Evolutionary conservation across 1,140 invertebrate species (phyloP).

Genomic region (Drosophila equinoxialis): DNA sequence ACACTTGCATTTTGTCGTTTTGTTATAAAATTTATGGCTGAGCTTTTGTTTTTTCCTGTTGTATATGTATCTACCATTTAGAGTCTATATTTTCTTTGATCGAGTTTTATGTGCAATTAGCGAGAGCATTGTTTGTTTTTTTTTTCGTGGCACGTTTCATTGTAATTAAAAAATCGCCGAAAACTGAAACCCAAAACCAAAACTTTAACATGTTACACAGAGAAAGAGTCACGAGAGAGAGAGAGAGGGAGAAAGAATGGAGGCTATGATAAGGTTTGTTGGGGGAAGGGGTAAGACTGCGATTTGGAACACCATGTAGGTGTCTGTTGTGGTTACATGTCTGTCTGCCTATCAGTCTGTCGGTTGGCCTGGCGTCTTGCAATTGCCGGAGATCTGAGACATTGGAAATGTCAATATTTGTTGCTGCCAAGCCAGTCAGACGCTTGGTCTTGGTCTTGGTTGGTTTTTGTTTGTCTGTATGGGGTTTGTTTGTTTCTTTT

Average conservation of each 20-base stretch:
- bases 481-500: constrained; percentile 11
- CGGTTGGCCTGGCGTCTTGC: constrained; percentile 8
- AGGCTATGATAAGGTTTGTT: background rate
- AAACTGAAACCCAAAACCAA: background rate
- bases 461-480: background rate
- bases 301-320: constrained; percentile 32
- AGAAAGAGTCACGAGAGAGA: constrained; percentile 12
- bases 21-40: constrained; percentile 2
- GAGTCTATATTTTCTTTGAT: constrained; percentile 27
- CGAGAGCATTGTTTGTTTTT: constrained; percentile 48
- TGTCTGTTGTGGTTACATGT: constrained; percentile 18
- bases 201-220: constrained; percentile 12
- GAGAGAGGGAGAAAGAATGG: background rate
- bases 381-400: constrained; percentile 2
- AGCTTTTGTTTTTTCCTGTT: constrained; percentile 38
- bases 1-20: constrained; percentile 56
- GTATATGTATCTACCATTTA: background rate
- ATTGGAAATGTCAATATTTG: constrained; percentile 42
- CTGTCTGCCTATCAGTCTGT: background rate
- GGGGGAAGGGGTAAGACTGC: background rate
- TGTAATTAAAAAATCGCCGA: constrained; percentile 54
- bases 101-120: constrained; percentile 53
- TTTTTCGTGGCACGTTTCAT: constrained; percentile 49
- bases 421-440: constrained; percentile 1
- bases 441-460: constrained; percentile 12